phyloP scores from a whole-genome alignment of 1,140 invertebrate species.

The Euura saliciscinereae region DNA sequence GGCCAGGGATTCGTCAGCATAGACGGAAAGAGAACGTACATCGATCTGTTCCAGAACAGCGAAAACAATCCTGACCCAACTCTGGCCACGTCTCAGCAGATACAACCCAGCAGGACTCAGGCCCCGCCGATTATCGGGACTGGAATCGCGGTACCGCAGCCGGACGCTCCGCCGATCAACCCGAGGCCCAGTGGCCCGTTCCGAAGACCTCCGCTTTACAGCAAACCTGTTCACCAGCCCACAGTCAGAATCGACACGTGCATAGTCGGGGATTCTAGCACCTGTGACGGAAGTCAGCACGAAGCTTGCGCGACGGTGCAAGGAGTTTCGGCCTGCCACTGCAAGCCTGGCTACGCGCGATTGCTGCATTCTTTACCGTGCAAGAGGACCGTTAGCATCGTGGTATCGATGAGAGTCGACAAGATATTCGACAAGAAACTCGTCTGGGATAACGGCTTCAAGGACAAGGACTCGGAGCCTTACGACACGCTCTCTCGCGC shows the following conservation, averaged over 20 bases:
- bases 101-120: slow-evolving; percentile 47
- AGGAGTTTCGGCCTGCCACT: slow-evolving; percentile 91
- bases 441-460: slow-evolving; percentile 75
- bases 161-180: slow-evolving; percentile 28
- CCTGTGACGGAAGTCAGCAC: slow-evolving; percentile 85
- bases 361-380: slow-evolving; percentile 80
- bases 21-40: slow-evolving; percentile 86
- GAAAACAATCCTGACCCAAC: slow-evolving; percentile 21
- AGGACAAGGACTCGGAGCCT: slow-evolving; percentile 77
- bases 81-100: slow-evolving; percentile 36
- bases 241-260: slow-evolving; percentile 89
- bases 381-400: slow-evolving; percentile 76
- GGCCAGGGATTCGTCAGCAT: slow-evolving; percentile 90
- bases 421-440: slow-evolving; percentile 80
- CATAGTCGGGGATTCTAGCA: slow-evolving; percentile 92
- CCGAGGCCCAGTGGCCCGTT: slow-evolving; percentile 27
- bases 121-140: slow-evolving; percentile 51
- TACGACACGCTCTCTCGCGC: slow-evolving; percentile 85
- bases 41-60: slow-evolving; percentile 78
- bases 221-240: slow-evolving; percentile 66
- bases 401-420: slow-evolving; percentile 82
- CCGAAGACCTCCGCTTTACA: slow-evolving; percentile 58
- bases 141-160: slow-evolving; percentile 53
- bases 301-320: slow-evolving; percentile 87
- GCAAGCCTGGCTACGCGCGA: slow-evolving; percentile 83